Conservation (phyloP, 2,113 vertebrate genomes). For the human (Homo sapiens) region DNA sequence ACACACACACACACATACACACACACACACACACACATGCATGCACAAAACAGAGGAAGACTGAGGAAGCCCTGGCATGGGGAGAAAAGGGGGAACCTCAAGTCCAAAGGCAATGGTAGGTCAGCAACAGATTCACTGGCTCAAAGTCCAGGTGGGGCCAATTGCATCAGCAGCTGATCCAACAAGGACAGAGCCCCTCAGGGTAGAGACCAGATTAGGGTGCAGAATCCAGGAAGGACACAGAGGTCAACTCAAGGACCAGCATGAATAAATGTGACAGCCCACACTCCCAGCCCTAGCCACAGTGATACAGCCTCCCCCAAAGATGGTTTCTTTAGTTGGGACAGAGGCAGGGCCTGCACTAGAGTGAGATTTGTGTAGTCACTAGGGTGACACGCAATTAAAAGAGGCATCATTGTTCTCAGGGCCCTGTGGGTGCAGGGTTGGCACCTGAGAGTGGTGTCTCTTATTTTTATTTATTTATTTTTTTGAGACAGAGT, state of each 20-base stretch:
- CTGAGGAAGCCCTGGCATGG: neutral
- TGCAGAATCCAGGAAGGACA: neutral
- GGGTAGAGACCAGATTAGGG: neutral
- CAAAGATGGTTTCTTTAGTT: neutral
- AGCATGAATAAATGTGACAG: neutral
- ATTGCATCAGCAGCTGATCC: neutral
- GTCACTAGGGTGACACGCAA: neutral
- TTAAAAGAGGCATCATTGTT: neutral
- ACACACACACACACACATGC: neutral
- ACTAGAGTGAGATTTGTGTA: neutral
- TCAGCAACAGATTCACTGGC: neutral
- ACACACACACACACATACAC: too few species aligned
- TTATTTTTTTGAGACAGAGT: too few species aligned
- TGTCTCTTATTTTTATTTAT: neutral
- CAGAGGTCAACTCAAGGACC: neutral
- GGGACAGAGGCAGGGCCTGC: neutral
- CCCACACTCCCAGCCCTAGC: rapidly evolving
- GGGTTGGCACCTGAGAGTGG: neutral
- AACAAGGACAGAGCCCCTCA: neutral
- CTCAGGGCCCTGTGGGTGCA: neutral
- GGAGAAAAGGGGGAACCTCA: neutral
- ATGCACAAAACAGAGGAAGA: neutral
- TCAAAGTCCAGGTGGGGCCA: neutral
- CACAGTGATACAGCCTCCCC: neutral
- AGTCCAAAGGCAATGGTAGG: neutral